These are phyloP conservation scores for Glaucopsyche alexis DNA, from an alignment of 2,888 invertebrate species.

Conservation along the genomic window DNA sequence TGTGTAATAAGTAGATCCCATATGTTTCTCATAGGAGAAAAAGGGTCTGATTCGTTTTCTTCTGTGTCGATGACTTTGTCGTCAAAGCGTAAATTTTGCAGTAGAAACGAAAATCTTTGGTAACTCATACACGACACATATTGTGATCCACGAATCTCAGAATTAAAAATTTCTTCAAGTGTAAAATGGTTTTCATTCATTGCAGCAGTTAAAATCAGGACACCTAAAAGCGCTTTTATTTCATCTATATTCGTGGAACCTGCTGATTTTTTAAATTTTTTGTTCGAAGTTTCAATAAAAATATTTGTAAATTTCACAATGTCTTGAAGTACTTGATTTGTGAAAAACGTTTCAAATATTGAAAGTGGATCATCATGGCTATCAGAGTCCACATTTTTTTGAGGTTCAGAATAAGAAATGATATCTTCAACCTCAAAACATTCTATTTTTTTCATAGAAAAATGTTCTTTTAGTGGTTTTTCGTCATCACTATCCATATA, in stretches of 20 bases:
- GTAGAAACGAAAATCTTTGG: conserved; percentile 29
- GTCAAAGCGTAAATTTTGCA: conserved; percentile 19
- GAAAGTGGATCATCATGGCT: background rate
- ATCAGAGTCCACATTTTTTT: background rate
- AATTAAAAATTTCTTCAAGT: conserved; percentile 40
- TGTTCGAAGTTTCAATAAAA: conserved; percentile 30
- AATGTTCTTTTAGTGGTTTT: background rate
- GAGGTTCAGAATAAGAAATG: background rate
- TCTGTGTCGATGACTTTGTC: background rate
- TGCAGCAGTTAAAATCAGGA: conserved; percentile 37
- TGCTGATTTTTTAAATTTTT: conserved; percentile 24
- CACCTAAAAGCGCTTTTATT: conserved; percentile 36
- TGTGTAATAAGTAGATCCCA: conserved; percentile 11
- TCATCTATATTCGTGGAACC: conserved; percentile 30
- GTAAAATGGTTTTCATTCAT: conserved; percentile 41
- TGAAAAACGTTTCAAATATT: conserved; percentile 34
- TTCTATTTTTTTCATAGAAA: no score
- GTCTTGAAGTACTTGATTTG: conserved; percentile 35
- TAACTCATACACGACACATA: conserved; percentile 12
- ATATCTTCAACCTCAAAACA: background rate
- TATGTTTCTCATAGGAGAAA: background rate
- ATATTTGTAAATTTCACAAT: conserved; percentile 34
- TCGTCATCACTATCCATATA: conserved; percentile 1
- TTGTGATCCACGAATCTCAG: conserved; percentile 8
- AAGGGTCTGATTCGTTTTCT: background rate